These are phyloP conservation scores for Saccostrea glomerata DNA, from an alignment of 1,140 invertebrate species.

Conservation along the genomic window DNA sequence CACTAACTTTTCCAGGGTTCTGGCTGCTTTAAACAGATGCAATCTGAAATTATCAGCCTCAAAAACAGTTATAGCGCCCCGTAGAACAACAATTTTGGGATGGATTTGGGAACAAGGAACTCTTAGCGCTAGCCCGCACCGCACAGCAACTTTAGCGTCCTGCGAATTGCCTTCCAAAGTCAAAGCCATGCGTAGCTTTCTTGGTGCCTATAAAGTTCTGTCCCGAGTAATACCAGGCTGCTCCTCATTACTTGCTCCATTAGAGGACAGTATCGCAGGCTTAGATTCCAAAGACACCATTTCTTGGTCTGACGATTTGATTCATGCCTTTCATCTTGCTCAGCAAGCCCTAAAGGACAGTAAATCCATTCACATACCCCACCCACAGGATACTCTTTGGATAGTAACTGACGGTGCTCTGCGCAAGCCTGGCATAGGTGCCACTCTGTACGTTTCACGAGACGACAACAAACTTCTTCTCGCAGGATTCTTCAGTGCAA, in stretches of 20 bases:
- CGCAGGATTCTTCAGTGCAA: too few relatives aligned
- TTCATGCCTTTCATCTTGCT: slow-evolving; percentile 24
- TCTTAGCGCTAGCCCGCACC: slow-evolving; percentile 54
- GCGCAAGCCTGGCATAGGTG: slow-evolving; percentile 40
- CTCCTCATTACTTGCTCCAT: not conserved
- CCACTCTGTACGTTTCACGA: slow-evolving; percentile 40
- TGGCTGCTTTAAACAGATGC: too few relatives aligned
- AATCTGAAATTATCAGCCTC: too few relatives aligned
- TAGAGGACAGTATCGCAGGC: slow-evolving; percentile 36
- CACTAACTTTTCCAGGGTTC: too few relatives aligned
- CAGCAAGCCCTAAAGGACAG: slow-evolving; percentile 13
- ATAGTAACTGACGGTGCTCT: slow-evolving; percentile 48
- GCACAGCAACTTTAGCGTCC: slow-evolving; percentile 42
- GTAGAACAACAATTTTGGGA: too few relatives aligned
- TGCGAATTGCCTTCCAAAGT: slow-evolving; percentile 50
- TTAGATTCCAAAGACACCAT: slow-evolving; percentile 23
- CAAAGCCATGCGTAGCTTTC: slow-evolving; percentile 45
- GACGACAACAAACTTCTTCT: too few relatives aligned
- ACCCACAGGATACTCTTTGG: slow-evolving; percentile 26
- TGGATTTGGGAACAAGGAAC: too few relatives aligned
- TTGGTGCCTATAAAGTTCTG: slow-evolving; percentile 5
- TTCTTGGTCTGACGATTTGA: too few relatives aligned
- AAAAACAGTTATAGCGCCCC: too few relatives aligned
- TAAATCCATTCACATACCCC: slow-evolving; percentile 13
- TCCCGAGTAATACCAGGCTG: slow-evolving; percentile 23